Percentiles rank a stretch among this genome's conserved stretches.
These are phyloP conservation scores for Rattus norvegicus DNA, from an alignment of 2,113 vertebrate genomes.

Conservation along the genomic window DNA sequence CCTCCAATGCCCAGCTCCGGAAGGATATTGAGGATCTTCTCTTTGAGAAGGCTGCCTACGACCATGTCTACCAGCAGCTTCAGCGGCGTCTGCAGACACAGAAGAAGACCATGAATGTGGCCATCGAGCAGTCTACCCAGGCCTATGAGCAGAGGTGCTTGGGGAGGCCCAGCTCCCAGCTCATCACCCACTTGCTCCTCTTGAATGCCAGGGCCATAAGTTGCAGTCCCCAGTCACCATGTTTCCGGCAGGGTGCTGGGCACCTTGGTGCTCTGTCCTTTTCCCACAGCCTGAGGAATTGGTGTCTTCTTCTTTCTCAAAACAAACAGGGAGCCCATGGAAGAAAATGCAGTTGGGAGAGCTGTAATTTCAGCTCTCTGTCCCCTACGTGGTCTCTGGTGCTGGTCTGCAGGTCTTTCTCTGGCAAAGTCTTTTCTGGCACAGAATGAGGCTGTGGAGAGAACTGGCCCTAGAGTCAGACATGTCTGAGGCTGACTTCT, in stretches of 20 bases:
- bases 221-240: background rate
- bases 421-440: background rate
- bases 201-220: background rate
- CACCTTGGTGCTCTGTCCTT: background rate
- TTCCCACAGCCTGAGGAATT: background rate
- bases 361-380: background rate
- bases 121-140: constrained; percentile 61
- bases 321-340: background rate
- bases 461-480: background rate
- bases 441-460: background rate
- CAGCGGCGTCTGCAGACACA: constrained; percentile 59
- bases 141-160: constrained; percentile 80
- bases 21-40: constrained; percentile 76
- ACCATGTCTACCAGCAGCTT: constrained; percentile 75
- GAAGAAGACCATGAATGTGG: constrained; percentile 72
- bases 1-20: constrained; percentile 74
- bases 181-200: background rate
- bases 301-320: background rate
- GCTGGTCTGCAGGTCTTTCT: background rate
- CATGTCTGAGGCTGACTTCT: background rate
- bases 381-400: background rate
- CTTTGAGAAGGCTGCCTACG: constrained; percentile 76
- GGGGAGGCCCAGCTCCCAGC: rapidly evolving
- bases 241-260: background rate
- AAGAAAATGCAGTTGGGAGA: background rate